A percentile compares a stretch with the other conserved stretches of the same genome.
These are phyloP conservation scores for Catharus fuscescens DNA, from an alignment of 2,113 vertebrate genomes.

Conservation along the genomic window DNA sequence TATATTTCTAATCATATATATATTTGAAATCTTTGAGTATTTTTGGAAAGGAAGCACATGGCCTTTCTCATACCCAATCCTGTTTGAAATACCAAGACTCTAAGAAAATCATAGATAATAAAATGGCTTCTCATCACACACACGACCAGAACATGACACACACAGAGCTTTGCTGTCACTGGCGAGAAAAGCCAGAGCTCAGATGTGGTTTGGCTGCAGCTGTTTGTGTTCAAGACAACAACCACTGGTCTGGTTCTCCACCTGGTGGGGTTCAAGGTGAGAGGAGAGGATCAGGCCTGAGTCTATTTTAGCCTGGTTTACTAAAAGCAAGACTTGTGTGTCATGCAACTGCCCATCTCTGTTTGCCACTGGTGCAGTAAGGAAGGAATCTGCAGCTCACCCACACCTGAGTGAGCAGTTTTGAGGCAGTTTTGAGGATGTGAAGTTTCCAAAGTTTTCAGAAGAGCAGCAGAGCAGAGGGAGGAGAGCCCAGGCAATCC, in stretches of 20 bases:
- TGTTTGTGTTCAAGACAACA: not conserved
- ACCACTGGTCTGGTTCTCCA: not conserved
- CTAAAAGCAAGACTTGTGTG: not conserved
- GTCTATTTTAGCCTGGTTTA: not conserved
- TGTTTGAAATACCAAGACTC: conserved; percentile 12
- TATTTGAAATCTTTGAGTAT: conserved; percentile 1
- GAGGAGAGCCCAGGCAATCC: not conserved
- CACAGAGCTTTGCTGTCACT: not conserved
- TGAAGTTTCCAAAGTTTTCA: not conserved
- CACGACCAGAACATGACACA: not conserved
- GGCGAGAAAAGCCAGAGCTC: not conserved
- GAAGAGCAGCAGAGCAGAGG: not conserved
- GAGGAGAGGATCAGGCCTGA: not conserved
- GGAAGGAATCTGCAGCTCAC: not conserved
- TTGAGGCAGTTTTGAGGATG: not conserved
- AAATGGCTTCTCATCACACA: conserved; percentile 54
- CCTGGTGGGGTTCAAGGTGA: not conserved
- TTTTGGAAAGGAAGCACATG: conserved; percentile 10
- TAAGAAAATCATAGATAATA: conserved; percentile 1
- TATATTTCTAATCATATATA: conserved; percentile 38
- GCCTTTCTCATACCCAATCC: conserved; percentile 20
- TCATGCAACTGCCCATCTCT: fast-evolving
- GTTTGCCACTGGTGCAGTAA: not conserved
- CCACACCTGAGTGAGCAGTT: not conserved
- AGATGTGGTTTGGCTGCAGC: not conserved